Evolutionary conservation across 2,797 vertebrate species (phyloP), one percentile per base, ranked within the genome.

Genomic region (Poeciliopsis turneri): DNA sequence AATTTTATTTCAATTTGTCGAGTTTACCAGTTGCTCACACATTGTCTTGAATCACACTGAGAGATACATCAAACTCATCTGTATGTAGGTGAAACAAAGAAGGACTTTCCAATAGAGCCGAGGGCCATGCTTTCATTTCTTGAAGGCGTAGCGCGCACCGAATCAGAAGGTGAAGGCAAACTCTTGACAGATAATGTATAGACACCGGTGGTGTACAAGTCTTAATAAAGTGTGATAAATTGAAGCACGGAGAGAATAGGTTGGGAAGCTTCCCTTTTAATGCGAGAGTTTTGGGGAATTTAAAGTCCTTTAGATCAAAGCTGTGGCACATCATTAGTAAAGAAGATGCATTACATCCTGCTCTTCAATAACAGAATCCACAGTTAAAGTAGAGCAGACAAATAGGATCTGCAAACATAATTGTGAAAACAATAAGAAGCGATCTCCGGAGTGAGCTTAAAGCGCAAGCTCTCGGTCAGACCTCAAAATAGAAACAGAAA

Each of bases 401-500:
- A 69, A 69, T 9, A 23, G 66, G 23, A 43, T 5, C 41, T 8
- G 25, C 39, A 10, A 68, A 77, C 28, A 18, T 6, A 68, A 76
- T 7, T 70, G 53, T 59, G 64, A n/a, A 36, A 68, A 46, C 78
- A 84, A 61, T 68, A 78, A 74, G 82, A 81, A 87, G n/a, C 4
- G 18, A 36, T 45, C 68, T 45, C 68, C 2, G 2, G 68, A 70
- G 68, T 70, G 13, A 46, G 23, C 68, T 51, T 23, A 49, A 73
- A 23, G 23, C 18, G 84, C 88, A 76, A 47, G 76, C 43, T 79
- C 74, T 81, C 47, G 51, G 70, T 74, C 64, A 74, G 72, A 79
- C 46, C 71, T 86, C 80, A 78, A 86, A 78, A 78, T 82, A 88
- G 75, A 85, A 78, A 85, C 51, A 77, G 53, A 83, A 85, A 80